Base-by-base conservation (phyloP, 2,888 invertebrate species). In the Andrena bucephala region DNA sequence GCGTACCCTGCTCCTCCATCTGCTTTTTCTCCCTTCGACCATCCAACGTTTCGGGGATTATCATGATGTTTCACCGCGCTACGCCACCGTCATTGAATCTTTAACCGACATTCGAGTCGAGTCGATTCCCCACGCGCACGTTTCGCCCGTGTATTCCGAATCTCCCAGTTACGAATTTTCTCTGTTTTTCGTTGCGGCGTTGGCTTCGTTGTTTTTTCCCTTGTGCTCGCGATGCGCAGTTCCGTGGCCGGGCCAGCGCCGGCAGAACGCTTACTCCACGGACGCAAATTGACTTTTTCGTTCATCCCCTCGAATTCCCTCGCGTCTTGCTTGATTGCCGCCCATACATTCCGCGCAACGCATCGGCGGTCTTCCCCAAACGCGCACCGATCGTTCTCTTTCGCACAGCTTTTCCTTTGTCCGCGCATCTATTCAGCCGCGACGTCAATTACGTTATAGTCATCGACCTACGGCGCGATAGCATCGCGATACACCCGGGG, bases 231-330 rank as follows among this genome's bases (percentile, higher is more conserved):
- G 80, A 57, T 65, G 70, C 82, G 70, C 77, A 76, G 42, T 62
- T 71, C 70, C 75, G 69, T 48, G 48, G 24, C 48, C 59, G 1
- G 33, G 59, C 31, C 60, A 62, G 29, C 70, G 77, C 72, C 69
- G 70, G 83, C 81, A 73, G 77, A 77, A 76, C 82, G 82, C 82
- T 89, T 88, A 86, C 85, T 87, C 84, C 72, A 73, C 77, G 48
- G 59, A 52, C 52, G 52, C 84, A 85, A 85, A 88, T 87, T 85
- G 84, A 88, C 84, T 86, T 86, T 89, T 86, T 66, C 52, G 20
- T 36, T 78, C 63, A 13, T 36, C 63, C 50, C 54, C 20, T 59
- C 70, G 71, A 68, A 42, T 48, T 62, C 27, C 24, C 29, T 66
- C 52, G 71, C 62, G 81, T 70, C 78, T 81, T 81, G 81, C 81